phyloP scores from a whole-genome alignment of 1,140 invertebrate species.

The Pararge aegeria region DNA sequence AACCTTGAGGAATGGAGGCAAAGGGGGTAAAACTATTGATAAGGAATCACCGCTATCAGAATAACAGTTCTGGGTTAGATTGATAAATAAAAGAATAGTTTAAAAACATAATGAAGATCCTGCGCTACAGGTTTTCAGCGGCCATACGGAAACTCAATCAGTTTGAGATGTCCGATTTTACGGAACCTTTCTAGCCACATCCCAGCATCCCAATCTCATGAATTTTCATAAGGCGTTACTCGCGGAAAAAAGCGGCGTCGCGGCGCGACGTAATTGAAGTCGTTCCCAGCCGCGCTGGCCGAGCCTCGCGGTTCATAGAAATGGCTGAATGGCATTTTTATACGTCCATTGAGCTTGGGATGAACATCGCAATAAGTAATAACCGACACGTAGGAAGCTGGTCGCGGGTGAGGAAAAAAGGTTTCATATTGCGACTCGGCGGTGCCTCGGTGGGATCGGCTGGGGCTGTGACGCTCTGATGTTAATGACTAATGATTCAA shows the following conservation, averaged over 20 bases:
- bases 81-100: too few species aligned
- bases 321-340: slow-evolving; percentile 39
- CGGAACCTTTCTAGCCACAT: neutral
- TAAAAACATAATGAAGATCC: too few species aligned
- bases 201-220: neutral
- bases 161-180: too few species aligned
- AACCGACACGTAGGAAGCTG: neutral
- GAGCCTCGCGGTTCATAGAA: neutral
- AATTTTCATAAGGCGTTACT: neutral
- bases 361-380: slow-evolving; percentile 15
- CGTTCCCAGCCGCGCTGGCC: slow-evolving; percentile 33
- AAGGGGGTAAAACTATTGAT: too few species aligned
- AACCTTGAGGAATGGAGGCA: too few species aligned
- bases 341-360: slow-evolving; percentile 34
- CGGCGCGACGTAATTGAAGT: slow-evolving; percentile 26
- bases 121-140: too few species aligned
- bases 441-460: too few species aligned
- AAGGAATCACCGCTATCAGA: too few species aligned
- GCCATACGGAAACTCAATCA: too few species aligned
- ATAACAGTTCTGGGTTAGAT: too few species aligned
- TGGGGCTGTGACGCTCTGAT: too few species aligned
- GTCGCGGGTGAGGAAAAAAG: neutral
- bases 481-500: neutral
- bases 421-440: too few species aligned
- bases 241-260: slow-evolving; percentile 29